Conservation (phyloP, 2,113 vertebrate species). For the Sinocyclocheilus anophthalmus region DNA sequence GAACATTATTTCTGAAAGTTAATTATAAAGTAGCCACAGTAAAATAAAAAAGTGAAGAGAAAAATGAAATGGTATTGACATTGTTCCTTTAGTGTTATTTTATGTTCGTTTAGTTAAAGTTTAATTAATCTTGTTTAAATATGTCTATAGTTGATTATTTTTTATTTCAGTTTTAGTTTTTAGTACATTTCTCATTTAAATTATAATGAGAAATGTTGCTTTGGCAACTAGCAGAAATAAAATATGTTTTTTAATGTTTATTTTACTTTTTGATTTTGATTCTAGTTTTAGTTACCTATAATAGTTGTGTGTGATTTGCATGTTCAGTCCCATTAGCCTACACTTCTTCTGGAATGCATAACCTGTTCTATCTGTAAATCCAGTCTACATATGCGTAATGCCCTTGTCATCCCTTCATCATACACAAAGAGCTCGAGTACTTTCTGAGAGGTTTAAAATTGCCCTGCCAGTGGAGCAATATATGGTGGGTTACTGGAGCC, state of each 20-base stretch:
- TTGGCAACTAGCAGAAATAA: background rate
- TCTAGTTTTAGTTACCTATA: background rate
- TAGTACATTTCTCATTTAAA: background rate
- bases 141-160: background rate
- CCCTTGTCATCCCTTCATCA: background rate
- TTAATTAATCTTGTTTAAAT: background rate
- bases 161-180: background rate
- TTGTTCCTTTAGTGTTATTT: background rate
- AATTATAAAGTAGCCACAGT: background rate
- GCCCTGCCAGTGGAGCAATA: background rate
- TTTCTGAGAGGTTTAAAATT: background rate
- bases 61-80: background rate
- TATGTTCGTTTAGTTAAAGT: background rate
- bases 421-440: background rate
- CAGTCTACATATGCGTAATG: conserved; percentile 3
- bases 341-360: conserved; percentile 3
- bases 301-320: background rate
- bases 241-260: background rate
- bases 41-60: background rate
- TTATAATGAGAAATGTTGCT: background rate
- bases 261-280: background rate
- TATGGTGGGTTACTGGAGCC: background rate
- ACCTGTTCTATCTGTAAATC: background rate
- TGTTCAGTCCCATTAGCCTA: background rate
- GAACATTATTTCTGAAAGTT: too few relatives aligned